These are phyloP conservation scores for Drosophila equinoxialis DNA, from an alignment of 1,140 invertebrate species.

Conservation along the genomic window DNA sequence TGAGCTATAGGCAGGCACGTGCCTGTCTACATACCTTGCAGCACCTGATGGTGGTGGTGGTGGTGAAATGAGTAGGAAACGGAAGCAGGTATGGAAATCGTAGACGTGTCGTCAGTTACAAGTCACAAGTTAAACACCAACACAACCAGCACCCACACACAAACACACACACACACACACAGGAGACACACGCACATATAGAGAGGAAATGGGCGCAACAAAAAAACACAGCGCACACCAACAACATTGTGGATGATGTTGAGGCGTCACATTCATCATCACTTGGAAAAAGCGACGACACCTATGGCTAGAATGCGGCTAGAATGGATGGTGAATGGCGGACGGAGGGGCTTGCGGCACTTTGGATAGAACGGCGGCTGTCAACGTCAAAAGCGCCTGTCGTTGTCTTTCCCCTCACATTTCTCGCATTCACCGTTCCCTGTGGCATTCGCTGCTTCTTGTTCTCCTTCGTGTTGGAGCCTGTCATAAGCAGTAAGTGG, in stretches of 20 bases:
- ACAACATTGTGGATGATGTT: conserved; percentile 7
- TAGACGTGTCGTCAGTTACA: conserved; percentile 62
- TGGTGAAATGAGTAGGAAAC: conserved; percentile 35
- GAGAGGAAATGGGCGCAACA: conserved; percentile 15
- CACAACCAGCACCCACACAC: conserved; percentile 19
- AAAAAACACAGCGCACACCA: conserved; percentile 14
- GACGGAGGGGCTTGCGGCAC: not conserved
- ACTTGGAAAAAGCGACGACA: conserved; percentile 47
- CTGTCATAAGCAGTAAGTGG: conserved; percentile 11
- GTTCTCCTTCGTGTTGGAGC: not conserved
- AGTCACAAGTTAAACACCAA: conserved; percentile 51
- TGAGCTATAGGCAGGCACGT: not conserved
- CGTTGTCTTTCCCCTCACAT: not conserved
- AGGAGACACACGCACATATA: not conserved
- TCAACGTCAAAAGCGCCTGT: conserved; percentile 9
- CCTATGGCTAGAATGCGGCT: conserved; percentile 15
- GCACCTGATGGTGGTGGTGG: not conserved
- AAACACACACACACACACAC: not conserved
- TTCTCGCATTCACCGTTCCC: not conserved
- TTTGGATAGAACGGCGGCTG: conserved; percentile 11
- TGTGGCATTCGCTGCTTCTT: not conserved
- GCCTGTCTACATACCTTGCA: conserved; percentile 3
- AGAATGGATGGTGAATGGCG: not conserved
- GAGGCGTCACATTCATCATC: conserved; percentile 56
- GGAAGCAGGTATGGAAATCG: conserved; percentile 58